phyloP scores from a whole-genome alignment of 2,113 vertebrate genomes.

The Triplophysa siluroides region DNA sequence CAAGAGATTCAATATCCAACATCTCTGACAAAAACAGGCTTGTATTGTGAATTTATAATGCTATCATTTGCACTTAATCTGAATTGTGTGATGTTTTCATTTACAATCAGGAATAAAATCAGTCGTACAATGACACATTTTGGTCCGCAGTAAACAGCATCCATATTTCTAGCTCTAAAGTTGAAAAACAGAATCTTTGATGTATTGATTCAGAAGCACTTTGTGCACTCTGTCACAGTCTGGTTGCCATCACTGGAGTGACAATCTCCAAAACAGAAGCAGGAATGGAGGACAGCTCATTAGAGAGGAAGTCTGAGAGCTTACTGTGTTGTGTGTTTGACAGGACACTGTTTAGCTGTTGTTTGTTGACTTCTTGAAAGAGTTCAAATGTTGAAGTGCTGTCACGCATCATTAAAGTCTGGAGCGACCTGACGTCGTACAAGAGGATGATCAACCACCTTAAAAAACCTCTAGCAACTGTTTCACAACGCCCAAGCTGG shows the following conservation, averaged over 20 bases:
- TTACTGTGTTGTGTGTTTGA: constrained; percentile 36
- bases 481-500: no score
- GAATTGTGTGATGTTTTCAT: background rate
- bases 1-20: background rate
- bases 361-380: constrained; percentile 39
- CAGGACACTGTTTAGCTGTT: constrained; percentile 38
- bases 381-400: constrained; percentile 33
- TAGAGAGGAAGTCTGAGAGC: constrained; percentile 41
- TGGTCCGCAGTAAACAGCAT: background rate
- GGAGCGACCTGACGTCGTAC: background rate
- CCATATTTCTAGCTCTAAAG: constrained; percentile 19
- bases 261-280: constrained; percentile 16
- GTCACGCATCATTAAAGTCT: constrained; percentile 24
- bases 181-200: constrained; percentile 33
- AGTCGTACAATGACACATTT: background rate
- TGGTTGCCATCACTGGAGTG: constrained; percentile 30
- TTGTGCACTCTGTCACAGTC: constrained; percentile 41
- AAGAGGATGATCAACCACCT: background rate
- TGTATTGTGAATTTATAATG: background rate
- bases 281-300: constrained; percentile 46
- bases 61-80: background rate
- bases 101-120: background rate
- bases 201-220: constrained; percentile 39
- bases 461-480: no score
- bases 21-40: background rate